Percentiles rank a stretch among this genome's conserved stretches.
Evolutionary conservation across 2,888 invertebrate species (phyloP).

Genomic region (Epistrophe eligans): DNA sequence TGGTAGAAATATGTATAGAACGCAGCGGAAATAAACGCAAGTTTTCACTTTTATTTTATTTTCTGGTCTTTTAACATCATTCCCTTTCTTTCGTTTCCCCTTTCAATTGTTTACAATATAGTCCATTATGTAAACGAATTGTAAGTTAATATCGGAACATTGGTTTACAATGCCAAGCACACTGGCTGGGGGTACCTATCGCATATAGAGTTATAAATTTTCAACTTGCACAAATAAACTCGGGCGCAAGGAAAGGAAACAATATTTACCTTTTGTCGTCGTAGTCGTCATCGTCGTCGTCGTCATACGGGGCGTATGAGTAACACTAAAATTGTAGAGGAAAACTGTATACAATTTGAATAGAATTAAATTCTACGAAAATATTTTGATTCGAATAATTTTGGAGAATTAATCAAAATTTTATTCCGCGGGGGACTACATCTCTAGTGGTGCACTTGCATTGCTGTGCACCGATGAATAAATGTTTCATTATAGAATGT

Average conservation of each 20-base stretch:
- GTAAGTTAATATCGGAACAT: conserved; percentile 69
- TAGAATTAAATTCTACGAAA: conserved; percentile 7
- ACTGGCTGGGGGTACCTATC: neutral
- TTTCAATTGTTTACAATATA: conserved; percentile 41
- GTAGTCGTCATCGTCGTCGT: no score
- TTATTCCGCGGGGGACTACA: neutral
- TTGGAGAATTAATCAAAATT: conserved; percentile 1
- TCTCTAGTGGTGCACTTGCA: neutral
- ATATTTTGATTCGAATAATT: conserved; percentile 15
- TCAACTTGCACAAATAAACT: conserved; percentile 25
- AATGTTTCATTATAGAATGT: neutral
- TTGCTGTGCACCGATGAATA: neutral
- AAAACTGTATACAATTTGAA: neutral
- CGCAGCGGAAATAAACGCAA: conserved; percentile 37
- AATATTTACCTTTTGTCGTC: conserved; percentile 35
- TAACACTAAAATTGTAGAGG: neutral
- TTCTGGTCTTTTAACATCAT: conserved; percentile 19
- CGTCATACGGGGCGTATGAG: conserved; percentile 31
- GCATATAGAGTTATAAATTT: conserved; percentile 46
- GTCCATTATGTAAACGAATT: conserved; percentile 67
- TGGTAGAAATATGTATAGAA: neutral
- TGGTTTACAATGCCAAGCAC: conserved; percentile 50
- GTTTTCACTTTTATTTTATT: conserved; percentile 59
- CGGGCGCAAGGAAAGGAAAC: neutral
- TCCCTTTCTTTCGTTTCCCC: conserved; percentile 8